Conservation (phyloP, 2,113 vertebrate genomes). For the Apodemus speciosus region DNA sequence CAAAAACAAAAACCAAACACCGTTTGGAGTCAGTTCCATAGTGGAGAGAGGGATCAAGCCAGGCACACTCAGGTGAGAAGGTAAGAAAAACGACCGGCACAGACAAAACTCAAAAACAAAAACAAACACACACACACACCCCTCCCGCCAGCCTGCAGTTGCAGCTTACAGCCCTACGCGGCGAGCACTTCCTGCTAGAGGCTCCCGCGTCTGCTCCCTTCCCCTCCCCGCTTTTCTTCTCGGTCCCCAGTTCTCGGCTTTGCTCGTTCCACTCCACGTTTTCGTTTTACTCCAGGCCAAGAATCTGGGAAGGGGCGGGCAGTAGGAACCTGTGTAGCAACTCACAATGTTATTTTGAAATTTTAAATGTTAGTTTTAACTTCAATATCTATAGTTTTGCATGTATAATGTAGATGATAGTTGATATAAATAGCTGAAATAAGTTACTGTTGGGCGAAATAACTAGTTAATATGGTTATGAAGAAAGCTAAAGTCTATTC, state of each 20-base stretch:
- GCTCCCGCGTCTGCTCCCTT: accelerated
- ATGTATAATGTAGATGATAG: neutral
- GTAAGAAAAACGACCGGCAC: neutral
- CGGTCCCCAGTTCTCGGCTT: no score
- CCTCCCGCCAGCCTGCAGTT: neutral
- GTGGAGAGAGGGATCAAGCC: neutral
- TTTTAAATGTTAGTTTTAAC: neutral
- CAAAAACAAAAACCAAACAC: neutral
- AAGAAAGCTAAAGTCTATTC: neutral
- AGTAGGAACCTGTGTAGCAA: neutral
- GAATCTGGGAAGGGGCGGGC: neutral
- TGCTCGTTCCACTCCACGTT: neutral
- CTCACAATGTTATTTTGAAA: neutral
- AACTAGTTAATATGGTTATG: neutral
- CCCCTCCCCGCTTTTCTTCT: no score
- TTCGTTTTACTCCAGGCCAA: neutral
- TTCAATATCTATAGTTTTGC: neutral
- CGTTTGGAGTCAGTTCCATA: neutral
- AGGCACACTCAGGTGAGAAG: neutral
- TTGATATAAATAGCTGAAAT: neutral
- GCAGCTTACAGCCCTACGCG: no score
- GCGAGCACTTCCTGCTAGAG: neutral
- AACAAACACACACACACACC: no score
- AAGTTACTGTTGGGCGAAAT: neutral
- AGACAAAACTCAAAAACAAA: neutral